Conservation (phyloP, 2,888 invertebrate species). For the Meliscaeva auricollis region DNA sequence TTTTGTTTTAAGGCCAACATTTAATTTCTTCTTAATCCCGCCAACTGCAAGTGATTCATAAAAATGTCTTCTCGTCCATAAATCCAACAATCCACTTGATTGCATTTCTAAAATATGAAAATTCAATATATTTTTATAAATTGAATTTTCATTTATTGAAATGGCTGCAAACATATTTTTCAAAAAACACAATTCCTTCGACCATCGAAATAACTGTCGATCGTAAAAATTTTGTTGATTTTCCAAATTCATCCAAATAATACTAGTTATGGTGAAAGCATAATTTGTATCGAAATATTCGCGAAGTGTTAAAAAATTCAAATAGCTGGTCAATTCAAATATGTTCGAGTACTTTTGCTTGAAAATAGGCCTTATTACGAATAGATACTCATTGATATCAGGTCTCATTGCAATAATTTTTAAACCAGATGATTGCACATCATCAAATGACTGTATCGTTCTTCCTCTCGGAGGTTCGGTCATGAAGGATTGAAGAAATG, state of each 20-base stretch:
- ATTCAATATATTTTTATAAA: background rate
- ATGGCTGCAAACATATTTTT: background rate
- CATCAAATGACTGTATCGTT: conserved; percentile 2
- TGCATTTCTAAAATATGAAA: background rate
- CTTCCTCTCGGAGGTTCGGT: background rate
- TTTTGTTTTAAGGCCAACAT: too few species aligned
- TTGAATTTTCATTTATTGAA: conserved; percentile 1
- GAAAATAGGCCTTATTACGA: background rate
- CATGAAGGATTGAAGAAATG: conserved; percentile 4
- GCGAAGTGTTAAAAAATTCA: background rate
- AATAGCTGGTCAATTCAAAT: background rate
- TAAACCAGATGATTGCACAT: background rate
- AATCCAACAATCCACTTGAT: conserved; percentile 5
- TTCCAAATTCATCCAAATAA: conserved; percentile 21
- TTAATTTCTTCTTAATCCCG: background rate
- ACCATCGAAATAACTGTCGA: conserved; percentile 31
- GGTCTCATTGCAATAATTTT: background rate
- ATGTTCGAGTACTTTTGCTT: background rate
- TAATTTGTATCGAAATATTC: background rate
- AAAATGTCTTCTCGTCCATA: background rate
- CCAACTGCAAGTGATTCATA: background rate
- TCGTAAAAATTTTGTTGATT: conserved; percentile 38
- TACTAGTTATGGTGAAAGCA: background rate
- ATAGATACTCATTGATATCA: background rate
- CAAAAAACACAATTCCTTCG: background rate